Base-by-base conservation (phyloP, 1,140 invertebrate species). In the Saccostrea echinata region DNA sequence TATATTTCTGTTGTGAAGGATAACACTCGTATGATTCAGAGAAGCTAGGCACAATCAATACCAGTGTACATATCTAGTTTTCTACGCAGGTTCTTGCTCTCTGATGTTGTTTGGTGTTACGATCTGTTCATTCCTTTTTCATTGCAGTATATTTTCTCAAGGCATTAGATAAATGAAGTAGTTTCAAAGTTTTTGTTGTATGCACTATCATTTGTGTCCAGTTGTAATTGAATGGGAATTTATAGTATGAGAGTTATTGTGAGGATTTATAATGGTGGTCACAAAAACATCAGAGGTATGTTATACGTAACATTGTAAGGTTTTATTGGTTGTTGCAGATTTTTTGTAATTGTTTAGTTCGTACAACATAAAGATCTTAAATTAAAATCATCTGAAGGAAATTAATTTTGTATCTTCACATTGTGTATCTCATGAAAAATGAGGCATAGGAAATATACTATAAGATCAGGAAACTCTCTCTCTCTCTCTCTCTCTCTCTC, bases 1-100 rank as follows among this genome's bases (percentile, higher is more conserved):
- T 76, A 33, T 13, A 76, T 76, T 27, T 76, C 11, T 33, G 68
- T 27, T 76, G 68, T 76, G 68, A 76, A 76, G 68, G 68, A 76
- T 76, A 76, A 76, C 27, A 27, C 68, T 76, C 68, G 13, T 24
- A 61, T 76, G 68, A 76, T 33, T 76, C 68, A 76, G 68, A 27
- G 16, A 16, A 27, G 27, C 27, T 43, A 43, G 24, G 8, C 33
- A 30, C 68, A 33, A 76, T 76, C 68, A 76, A 76, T 76, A 76
- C 24, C 27, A 16, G 11, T 30, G 33, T 30, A 76, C 27, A 76
- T 76, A 76, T 27, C 68, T 13, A 30, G 24, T 76, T 76, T 76
- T 16, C 68, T 30, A 27, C 27, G 68, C 68, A 76, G 68, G 27
- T 64, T 30, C 68, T 76, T n/a, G 21, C n/a, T 68, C n/a, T n/a